These are phyloP conservation scores for Paracanthobrama guichenoti DNA, from an alignment of 2,113 vertebrate species.

Conservation along the genomic window DNA sequence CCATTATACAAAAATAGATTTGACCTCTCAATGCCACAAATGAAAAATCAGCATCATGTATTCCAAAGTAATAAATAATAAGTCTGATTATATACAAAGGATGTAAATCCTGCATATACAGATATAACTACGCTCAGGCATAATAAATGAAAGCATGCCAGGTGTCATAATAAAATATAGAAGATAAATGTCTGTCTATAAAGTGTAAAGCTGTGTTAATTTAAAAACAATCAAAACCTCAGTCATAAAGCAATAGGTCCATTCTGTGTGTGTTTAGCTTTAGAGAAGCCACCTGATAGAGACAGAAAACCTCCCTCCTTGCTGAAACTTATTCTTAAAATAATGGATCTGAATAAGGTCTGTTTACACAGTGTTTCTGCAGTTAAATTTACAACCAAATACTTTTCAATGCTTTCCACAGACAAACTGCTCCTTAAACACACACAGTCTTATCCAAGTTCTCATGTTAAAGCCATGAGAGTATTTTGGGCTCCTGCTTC, in stretches of 20 bases:
- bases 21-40: too few relatives aligned
- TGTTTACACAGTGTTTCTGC: background rate
- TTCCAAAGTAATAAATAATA: too few relatives aligned
- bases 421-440: background rate
- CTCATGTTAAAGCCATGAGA: slow-evolving; percentile 24
- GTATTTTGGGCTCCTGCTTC: slow-evolving; percentile 27
- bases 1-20: background rate
- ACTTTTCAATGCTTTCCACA: slow-evolving; percentile 14
- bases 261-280: background rate
- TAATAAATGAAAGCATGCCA: too few relatives aligned
- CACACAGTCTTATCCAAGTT: slow-evolving; percentile 25
- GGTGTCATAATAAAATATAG: too few relatives aligned
- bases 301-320: background rate
- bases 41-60: too few relatives aligned
- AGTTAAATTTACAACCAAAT: background rate
- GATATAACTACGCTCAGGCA: too few relatives aligned
- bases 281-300: background rate
- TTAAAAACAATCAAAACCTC: background rate
- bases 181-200: too few relatives aligned
- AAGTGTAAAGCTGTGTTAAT: too few relatives aligned
- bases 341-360: slow-evolving; percentile 5
- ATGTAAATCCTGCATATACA: too few relatives aligned
- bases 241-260: background rate
- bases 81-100: too few relatives aligned
- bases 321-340: background rate